Percentiles rank a stretch among this genome's conserved stretches.
Evolutionary conservation across 2,113 vertebrate species (phyloP).

Genomic region (Seriola aureovittata): DNA sequence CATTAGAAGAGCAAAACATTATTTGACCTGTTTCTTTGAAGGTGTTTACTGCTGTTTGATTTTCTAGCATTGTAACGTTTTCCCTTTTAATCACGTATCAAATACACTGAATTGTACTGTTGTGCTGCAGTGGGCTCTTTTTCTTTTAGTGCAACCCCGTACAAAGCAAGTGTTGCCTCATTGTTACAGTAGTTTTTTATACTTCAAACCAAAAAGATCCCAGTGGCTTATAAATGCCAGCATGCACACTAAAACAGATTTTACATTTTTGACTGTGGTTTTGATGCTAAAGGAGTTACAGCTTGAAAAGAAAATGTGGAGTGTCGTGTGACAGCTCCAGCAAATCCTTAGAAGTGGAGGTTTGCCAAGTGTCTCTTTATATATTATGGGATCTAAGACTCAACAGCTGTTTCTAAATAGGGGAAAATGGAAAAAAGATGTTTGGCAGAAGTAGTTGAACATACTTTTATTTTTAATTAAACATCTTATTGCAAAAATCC

Average conservation of each 20-base stretch:
- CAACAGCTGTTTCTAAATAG: not conserved
- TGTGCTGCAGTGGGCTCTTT: constrained; percentile 20
- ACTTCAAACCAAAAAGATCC: not conserved
- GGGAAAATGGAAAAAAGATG: not conserved
- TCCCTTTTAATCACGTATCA: constrained; percentile 32
- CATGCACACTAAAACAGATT: too few species aligned
- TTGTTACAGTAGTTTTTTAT: constrained; percentile 3
- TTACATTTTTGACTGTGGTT: too few species aligned
- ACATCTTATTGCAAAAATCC: constrained; percentile 6
- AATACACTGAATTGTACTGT: constrained; percentile 27
- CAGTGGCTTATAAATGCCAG: not conserved
- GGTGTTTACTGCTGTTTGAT: constrained; percentile 39
- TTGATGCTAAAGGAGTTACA: too few species aligned
- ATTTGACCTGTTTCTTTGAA: constrained; percentile 38
- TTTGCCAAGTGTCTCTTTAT: not conserved
- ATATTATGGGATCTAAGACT: too few species aligned
- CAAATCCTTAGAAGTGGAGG: not conserved
- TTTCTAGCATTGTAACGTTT: constrained; percentile 32
- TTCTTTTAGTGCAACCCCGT: not conserved
- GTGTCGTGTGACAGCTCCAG: not conserved
- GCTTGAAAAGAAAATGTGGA: too few species aligned
- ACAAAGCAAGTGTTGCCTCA: constrained; percentile 1
- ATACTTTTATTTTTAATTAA: constrained; percentile 11
- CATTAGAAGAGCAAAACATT: constrained; percentile 15
- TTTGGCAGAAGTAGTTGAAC: not conserved